Base-by-base conservation (phyloP, 2,113 vertebrate genomes). In the Sterrhoptilus dennistouni region DNA sequence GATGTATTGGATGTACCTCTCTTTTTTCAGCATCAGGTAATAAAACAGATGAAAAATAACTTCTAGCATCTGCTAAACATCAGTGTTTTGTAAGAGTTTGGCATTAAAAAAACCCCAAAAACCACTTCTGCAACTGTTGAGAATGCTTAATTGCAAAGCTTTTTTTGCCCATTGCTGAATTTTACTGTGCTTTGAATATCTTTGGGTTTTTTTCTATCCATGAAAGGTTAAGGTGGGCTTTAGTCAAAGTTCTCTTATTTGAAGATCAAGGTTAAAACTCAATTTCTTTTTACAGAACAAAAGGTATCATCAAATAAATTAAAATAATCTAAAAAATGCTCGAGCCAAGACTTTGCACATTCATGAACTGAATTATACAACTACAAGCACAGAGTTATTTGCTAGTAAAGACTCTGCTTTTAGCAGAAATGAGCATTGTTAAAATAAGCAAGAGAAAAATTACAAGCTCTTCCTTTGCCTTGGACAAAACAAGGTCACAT, bases 401-500 rank as follows among this genome's bases (percentile, higher is more conserved):
- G 22, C 47, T 45, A 68, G 35, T 40, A 71, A 89, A 61, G 75
- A 80, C 65, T 16, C 24, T 56, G 70, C 4, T 91, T 90, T 91
- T 87, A 90, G 38, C 18, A 97, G 83, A 95, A 97, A 86, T 71
- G 31, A 95, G 60, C 72, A 52, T 80, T 89, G 78, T 83, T 86
- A 95, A 95, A 96, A 87, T 77, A 90, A 89, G 72, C 52, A 94
- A 90, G 85, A 83, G 82, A 95, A 75, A 95, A 95, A 94, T 61
- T 65, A 60, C 27, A 53, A 89, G 36, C 11, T 92, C 44, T 95
- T 93, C 65, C 82, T 97, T 91, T 77, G 78, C 90, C 49, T 81
- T 91, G 94, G 53, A 94, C 74, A 90, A 91, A 95, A 82, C 35
- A 95, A 97, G 96, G 89, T 85, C 95, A 95, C 96, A 95, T 97